These are phyloP conservation scores for Herpetotheres cachinnans DNA, from an alignment of 2,113 vertebrate species.

Conservation along the genomic window DNA sequence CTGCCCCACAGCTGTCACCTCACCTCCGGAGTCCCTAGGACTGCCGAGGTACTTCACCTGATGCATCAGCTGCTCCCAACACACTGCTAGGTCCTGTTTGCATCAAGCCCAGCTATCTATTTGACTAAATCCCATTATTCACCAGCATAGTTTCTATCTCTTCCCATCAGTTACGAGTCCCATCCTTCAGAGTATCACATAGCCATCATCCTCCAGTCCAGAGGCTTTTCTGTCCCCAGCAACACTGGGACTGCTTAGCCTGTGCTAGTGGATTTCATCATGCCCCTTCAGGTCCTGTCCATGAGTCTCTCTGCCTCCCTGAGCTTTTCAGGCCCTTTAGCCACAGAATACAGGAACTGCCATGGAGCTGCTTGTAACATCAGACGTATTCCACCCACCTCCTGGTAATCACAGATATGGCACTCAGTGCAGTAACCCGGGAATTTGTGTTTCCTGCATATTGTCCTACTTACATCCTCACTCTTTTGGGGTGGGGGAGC, in stretches of 20 bases:
- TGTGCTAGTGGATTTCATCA: not conserved
- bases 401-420: not conserved
- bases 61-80: not conserved
- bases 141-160: not conserved
- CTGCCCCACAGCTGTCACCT: not conserved
- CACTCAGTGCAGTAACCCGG: not conserved
- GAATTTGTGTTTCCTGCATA: not conserved
- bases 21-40: not conserved
- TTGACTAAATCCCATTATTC: not conserved
- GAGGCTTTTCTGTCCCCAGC: not conserved
- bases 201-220: not conserved
- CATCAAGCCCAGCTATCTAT: not conserved
- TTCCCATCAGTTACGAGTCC: not conserved
- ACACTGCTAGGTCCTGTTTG: not conserved
- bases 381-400: not conserved
- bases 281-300: not conserved
- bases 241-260: not conserved
- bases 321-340: not conserved
- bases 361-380: not conserved
- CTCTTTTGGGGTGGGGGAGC: not conserved
- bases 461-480: not conserved
- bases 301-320: not conserved
- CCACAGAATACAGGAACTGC: not conserved
- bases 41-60: not conserved
- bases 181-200: not conserved